phyloP scores from a whole-genome alignment of 2,888 invertebrate genomes.

The Malthinus flaveolus region DNA sequence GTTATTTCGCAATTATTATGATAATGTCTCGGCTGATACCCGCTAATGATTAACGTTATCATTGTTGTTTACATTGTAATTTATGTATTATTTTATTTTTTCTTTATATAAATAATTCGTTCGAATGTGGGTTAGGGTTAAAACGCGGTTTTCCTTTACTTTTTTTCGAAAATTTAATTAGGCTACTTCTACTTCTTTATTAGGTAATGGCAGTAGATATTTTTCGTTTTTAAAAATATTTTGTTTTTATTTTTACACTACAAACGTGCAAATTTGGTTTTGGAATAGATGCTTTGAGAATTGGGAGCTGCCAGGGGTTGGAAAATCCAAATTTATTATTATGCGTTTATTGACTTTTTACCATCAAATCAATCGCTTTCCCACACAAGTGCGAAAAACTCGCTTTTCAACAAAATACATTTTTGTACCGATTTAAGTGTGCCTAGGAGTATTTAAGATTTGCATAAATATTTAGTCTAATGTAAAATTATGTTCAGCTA shows the following conservation, averaged over 20 bases:
- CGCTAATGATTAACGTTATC: constrained; percentile 16
- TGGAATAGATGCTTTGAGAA: too few species aligned
- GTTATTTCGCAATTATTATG: constrained; percentile 48
- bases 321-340: too few species aligned
- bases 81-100: constrained; percentile 7
- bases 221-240: too few species aligned
- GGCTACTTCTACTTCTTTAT: background rate
- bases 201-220: background rate
- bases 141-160: constrained; percentile 3
- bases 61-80: constrained; percentile 10
- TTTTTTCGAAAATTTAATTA: background rate
- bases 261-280: too few species aligned
- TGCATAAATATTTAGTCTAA: too few species aligned
- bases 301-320: too few species aligned
- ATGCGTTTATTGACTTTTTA: background rate
- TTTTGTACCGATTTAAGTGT: background rate
- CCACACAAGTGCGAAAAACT: too few species aligned
- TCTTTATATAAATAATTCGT: background rate
- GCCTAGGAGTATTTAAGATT: too few species aligned
- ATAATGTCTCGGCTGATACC: constrained; percentile 17
- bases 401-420: too few species aligned
- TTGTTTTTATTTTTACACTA: too few species aligned
- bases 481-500: background rate
- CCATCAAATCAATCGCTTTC: background rate
- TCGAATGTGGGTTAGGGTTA: constrained; percentile 8